phyloP scores from a whole-genome alignment of 1,140 invertebrate genomes.

The Plodia interpunctella region DNA sequence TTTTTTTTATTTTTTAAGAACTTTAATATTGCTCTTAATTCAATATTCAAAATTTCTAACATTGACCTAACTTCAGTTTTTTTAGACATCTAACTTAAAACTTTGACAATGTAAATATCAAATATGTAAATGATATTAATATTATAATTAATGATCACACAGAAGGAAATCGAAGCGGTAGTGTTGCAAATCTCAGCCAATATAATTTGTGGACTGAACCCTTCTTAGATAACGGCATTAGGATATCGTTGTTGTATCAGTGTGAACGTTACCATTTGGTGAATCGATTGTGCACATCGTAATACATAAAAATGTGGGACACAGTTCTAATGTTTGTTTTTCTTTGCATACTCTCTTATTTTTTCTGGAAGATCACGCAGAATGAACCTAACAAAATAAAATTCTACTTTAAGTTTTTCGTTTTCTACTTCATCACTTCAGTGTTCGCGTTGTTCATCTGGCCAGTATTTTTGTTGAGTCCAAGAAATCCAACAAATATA shows the following conservation, averaged over 20 bases:
- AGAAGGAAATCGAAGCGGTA: neutral
- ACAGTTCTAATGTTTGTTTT: conserved; percentile 31
- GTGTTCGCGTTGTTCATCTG: conserved; percentile 40
- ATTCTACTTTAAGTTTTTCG: conserved; percentile 41
- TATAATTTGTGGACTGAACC: conserved; percentile 3
- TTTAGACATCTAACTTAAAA: too few species aligned
- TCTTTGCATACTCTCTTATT: conserved; percentile 30
- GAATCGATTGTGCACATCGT: conserved; percentile 17
- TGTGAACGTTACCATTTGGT: conserved; percentile 23
- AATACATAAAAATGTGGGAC: conserved; percentile 41
- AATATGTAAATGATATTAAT: neutral
- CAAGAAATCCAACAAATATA: conserved; percentile 50
- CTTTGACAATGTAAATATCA: neutral
- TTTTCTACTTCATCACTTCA: conserved; percentile 40
- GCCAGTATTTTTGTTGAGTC: conserved; percentile 50
- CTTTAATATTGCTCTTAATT: too few species aligned
- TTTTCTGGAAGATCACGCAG: conserved; percentile 39
- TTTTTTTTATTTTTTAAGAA: too few species aligned
- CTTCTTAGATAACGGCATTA: conserved; percentile 13
- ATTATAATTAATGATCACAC: neutral
- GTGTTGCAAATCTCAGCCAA: neutral
- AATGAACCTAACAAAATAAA: conserved; percentile 45
- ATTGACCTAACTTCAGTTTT: too few species aligned
- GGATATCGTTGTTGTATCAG: conserved; percentile 29
- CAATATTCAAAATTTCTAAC: too few species aligned